Base-by-base conservation (phyloP, 2,888 invertebrate genomes). In the Phaonia tiefii region DNA sequence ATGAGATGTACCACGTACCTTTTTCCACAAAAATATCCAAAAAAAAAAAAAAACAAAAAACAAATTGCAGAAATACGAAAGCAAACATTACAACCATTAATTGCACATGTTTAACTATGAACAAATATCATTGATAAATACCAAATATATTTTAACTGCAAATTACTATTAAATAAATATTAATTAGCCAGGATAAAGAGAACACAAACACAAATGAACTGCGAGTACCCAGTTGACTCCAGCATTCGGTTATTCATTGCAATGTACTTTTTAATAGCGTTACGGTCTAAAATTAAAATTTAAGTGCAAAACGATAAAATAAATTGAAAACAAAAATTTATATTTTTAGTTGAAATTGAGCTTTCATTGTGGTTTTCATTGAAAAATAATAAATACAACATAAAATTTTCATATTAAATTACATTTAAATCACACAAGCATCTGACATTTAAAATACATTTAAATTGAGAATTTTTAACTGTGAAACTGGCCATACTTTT, bases 1-100 rank as follows among this genome's bases (percentile, higher is more conserved):
- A 58, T 67, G 79, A 79, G 79, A 79, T 75, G 79, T 79, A 72
- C 75, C 67, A 72, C 25, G 79, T 79, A 79, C 79, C 79, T 79
- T 72, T 66, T 75, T 67, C 58, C n/a, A 56, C 37, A 67, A 20
- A 37, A 39, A 15, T 65, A n/a, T n/a, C 2, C 11, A 54, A 70
- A 42, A 31, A 1, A 46, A 79, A 60, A 15, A 42, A 60, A 37
- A 56, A 26, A 39, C 20, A 20, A 58, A 26, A 17, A 26, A 17
- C n/a, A 67, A 37, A 17, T 11, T 13, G 25, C 4, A 25, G 7
- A 15, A 58, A 71, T 63, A 17, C 17, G 31, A 26, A 71, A 58
- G 37, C 1, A 2, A 25, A 20, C 54, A 51, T 56, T 31, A 1
- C 31, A 63, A 17, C 39, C 31, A 31, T 42, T 26, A 63, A 51